A percentile compares a stretch with the other conserved stretches of the same genome.
Evolutionary conservation across 2,113 vertebrate genomes (phyloP).

Genomic region (Telmatochromis sp.): DNA sequence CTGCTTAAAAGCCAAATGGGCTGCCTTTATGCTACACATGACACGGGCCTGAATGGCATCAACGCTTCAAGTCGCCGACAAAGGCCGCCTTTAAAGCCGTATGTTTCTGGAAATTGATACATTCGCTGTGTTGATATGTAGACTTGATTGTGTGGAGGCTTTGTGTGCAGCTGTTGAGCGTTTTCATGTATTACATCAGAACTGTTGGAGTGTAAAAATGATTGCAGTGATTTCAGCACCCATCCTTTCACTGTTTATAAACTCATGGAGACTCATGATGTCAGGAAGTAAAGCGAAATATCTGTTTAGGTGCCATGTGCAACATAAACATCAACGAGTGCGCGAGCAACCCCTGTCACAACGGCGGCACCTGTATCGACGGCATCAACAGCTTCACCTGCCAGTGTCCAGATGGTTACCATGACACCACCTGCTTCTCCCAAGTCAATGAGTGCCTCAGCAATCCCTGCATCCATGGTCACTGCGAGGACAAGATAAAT

Average conservation of each 20-base stretch:
- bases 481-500: conserved; percentile 84
- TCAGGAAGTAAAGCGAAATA: background rate
- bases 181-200: background rate
- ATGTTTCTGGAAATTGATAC: conserved; percentile 43
- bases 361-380: conserved; percentile 88
- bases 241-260: background rate
- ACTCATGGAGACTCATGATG: background rate
- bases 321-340: conserved; percentile 91
- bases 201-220: background rate
- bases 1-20: conserved; percentile 61
- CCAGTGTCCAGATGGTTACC: conserved; percentile 85
- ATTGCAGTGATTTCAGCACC: background rate
- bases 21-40: conserved; percentile 52
- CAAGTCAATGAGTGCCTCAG: conserved; percentile 95
- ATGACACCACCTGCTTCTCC: conserved; percentile 83
- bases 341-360: conserved; percentile 83
- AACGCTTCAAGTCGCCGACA: conserved; percentile 57
- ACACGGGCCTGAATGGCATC: conserved; percentile 52
- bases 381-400: conserved; percentile 85
- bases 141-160: background rate
- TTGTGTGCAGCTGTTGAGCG: background rate
- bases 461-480: conserved; percentile 88
- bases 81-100: conserved; percentile 27
- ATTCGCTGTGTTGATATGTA: background rate
- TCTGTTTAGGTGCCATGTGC: conserved; percentile 81